Percentiles rank a stretch among this genome's conserved stretches.
phyloP scores from a whole-genome alignment of 2,888 invertebrate genomes.

The Drosophila macrothrix region DNA sequence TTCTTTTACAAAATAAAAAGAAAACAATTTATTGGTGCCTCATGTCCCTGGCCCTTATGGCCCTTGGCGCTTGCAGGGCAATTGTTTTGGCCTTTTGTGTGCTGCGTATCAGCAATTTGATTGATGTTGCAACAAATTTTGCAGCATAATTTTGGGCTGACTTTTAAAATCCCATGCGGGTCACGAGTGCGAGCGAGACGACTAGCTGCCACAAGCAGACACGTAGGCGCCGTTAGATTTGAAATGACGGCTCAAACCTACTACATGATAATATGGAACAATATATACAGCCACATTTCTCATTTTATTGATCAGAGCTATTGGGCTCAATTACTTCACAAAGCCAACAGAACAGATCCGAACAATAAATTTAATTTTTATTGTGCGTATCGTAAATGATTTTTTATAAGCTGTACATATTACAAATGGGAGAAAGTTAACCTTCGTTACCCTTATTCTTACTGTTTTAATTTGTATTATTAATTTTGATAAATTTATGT shows the following conservation, averaged over 20 bases:
- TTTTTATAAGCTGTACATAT: fast-evolving
- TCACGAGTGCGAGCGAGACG: slow-evolving; percentile 29
- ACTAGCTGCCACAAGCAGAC: slow-evolving; percentile 28
- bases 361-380: not conserved
- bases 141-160: slow-evolving; percentile 72
- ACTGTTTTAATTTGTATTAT: not conserved
- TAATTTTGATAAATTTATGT: not conserved
- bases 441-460: not conserved
- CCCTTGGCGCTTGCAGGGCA: slow-evolving; percentile 30
- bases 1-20: slow-evolving; percentile 10
- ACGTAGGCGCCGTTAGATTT: slow-evolving; percentile 65
- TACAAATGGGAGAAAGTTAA: not conserved
- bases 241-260: slow-evolving; percentile 25
- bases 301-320: slow-evolving; percentile 12
- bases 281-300: slow-evolving; percentile 22
- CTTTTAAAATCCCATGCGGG: slow-evolving; percentile 23
- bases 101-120: slow-evolving; percentile 62
- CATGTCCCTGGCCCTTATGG: slow-evolving; percentile 52
- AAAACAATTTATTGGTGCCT: slow-evolving; percentile 73
- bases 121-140: slow-evolving; percentile 75
- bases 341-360: too few species aligned
- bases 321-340: slow-evolving; percentile 19
- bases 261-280: not conserved
- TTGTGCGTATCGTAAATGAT: not conserved
- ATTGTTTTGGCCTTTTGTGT: slow-evolving; percentile 45